phyloP scores from a whole-genome alignment of 1,140 invertebrate genomes.

The Copidosoma floridanum region DNA sequence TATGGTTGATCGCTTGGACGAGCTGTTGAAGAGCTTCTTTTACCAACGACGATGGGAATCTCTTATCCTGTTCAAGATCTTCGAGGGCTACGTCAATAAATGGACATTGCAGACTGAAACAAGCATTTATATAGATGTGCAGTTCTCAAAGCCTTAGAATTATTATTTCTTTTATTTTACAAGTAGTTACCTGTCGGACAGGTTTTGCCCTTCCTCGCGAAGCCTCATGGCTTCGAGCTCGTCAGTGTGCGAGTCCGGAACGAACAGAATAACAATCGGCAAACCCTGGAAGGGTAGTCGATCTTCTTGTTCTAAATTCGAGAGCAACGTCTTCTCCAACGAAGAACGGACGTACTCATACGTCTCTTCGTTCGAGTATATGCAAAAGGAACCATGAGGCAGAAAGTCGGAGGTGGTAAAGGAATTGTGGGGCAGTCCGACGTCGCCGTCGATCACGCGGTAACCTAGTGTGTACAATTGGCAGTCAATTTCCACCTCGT shows the following conservation, averaged over 20 bases:
- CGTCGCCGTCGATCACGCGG: conserved; percentile 82
- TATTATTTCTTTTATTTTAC: not conserved
- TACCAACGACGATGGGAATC: conserved; percentile 63
- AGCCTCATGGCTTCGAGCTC: conserved; percentile 80
- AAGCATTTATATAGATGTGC: not conserved
- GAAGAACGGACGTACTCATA: conserved; percentile 90
- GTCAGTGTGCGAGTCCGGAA: conserved; percentile 78
- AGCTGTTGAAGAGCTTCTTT: conserved; percentile 74
- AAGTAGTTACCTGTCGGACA: conserved; percentile 76
- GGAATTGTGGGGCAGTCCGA: conserved; percentile 74
- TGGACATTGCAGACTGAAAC: conserved; percentile 75
- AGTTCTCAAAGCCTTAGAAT: conserved; percentile 11
- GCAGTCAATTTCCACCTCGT: conserved; percentile 82
- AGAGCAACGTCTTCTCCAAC: conserved; percentile 86
- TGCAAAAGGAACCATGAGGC: conserved; percentile 81
- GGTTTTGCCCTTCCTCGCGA: conserved; percentile 84
- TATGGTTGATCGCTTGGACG: conserved; percentile 72
- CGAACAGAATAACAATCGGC: conserved; percentile 86
- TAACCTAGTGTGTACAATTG: conserved; percentile 82
- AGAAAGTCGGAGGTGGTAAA: conserved; percentile 75
- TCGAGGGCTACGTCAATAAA: conserved; percentile 79
- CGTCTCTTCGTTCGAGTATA: conserved; percentile 87
- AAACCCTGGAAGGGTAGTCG: conserved; percentile 81
- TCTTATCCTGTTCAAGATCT: conserved; percentile 62
- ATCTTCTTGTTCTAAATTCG: conserved; percentile 89